phyloP scores from a whole-genome alignment of 1,140 invertebrate species.

The Sitodiplosis mosellana region DNA sequence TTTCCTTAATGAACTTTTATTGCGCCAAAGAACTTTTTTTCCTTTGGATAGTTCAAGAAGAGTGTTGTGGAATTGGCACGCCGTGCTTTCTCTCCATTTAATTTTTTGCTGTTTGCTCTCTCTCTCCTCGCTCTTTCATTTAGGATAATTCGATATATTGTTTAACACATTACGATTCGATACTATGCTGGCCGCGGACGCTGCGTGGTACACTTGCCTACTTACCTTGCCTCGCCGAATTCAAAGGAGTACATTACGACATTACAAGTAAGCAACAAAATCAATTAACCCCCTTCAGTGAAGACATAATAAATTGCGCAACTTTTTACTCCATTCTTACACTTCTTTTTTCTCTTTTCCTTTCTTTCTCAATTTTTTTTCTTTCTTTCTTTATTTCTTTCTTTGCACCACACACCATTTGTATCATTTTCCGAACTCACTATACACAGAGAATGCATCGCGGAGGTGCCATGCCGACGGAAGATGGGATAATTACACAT shows the following conservation, averaged over 20 bases:
- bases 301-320: not conserved
- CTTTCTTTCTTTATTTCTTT: not conserved
- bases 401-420: not conserved
- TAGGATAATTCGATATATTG: slow-evolving; percentile 27
- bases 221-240: slow-evolving; percentile 52
- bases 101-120: too few relatives aligned
- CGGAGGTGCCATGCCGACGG: slow-evolving; percentile 24
- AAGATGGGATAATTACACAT: slow-evolving; percentile 26
- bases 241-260: slow-evolving; percentile 60
- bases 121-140: too few relatives aligned
- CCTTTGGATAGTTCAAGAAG: too few relatives aligned
- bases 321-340: not conserved
- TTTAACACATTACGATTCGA: slow-evolving; percentile 43
- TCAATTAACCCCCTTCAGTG: slow-evolving; percentile 27
- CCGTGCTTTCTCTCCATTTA: too few relatives aligned
- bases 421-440: not conserved
- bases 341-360: not conserved
- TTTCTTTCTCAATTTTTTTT: not conserved
- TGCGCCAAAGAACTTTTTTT: too few relatives aligned
- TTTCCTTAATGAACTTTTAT: too few relatives aligned
- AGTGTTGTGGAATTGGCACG: too few relatives aligned
- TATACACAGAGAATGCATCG: slow-evolving; percentile 24
- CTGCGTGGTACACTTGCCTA: slow-evolving; percentile 36
- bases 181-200: slow-evolving; percentile 65
- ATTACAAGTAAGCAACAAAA: slow-evolving; percentile 36